Conservation (phyloP, 1,140 invertebrate genomes). For the Piezodorus guildinii region DNA sequence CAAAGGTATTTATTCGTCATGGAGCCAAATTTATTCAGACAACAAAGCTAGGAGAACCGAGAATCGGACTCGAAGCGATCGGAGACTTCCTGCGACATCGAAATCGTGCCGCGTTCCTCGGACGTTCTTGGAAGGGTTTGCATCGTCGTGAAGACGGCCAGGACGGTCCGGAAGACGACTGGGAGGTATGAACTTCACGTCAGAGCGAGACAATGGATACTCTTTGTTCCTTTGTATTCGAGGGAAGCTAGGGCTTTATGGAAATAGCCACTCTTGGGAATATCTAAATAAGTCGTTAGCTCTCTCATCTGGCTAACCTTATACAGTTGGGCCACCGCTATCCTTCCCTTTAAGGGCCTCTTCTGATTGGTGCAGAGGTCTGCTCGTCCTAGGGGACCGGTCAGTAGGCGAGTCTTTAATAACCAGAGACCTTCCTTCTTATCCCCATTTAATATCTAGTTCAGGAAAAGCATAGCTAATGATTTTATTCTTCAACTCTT, state of each 20-base stretch:
- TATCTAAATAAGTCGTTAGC: background rate
- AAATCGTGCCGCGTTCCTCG: background rate
- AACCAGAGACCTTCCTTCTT: too few relatives aligned
- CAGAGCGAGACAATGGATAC: background rate
- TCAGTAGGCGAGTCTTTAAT: too few relatives aligned
- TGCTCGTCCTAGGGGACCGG: too few relatives aligned
- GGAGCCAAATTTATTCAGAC: background rate
- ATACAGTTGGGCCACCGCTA: too few relatives aligned
- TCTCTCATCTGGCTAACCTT: too few relatives aligned
- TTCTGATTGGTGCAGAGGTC: too few relatives aligned
- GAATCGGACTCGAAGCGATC: background rate
- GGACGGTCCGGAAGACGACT: background rate
- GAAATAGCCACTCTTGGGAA: background rate
- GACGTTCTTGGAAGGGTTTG: background rate
- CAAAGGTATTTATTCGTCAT: too few relatives aligned
- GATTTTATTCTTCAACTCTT: too few relatives aligned
- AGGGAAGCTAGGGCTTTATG: background rate
- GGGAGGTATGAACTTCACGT: slow-evolving; percentile 7
- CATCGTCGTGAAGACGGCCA: background rate
- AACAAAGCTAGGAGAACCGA: background rate
- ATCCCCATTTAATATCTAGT: too few relatives aligned
- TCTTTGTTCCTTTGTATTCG: background rate
- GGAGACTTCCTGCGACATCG: background rate
- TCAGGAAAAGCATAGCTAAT: too few relatives aligned
- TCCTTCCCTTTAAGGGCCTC: too few relatives aligned